Evolutionary conservation across 2,888 invertebrate species (phyloP), one percentile per base, ranked within the genome.

Genomic region (Muschampia plurimacula): DNA sequence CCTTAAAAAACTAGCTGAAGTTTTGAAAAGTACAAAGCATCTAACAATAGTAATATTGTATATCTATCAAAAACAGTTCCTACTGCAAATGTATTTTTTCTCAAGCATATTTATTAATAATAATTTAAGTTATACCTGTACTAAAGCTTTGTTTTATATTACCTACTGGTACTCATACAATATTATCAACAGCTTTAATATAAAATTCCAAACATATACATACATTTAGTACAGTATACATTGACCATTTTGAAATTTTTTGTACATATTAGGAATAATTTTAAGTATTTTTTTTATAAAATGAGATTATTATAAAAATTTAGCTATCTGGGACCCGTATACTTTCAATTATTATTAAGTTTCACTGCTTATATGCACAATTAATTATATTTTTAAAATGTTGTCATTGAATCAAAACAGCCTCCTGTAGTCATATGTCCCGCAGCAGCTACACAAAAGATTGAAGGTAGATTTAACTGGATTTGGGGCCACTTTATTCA

Each of bases 31-130:
- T 72, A 72, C 41, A 62, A 72, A 67, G 72, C 52, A 67, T 39
- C 62, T 60, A 13, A n/a, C 49, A 60, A 32, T 52, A 60, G 62
- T 66, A 67, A 67, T 52, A 52, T 66, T 71, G 66, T 71, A 71
- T 65, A 71, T 67, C 60, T 72, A 72, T 72, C 59, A 72, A 67
- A 70, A 64, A 67, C 65, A 22, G 46, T 44, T 46, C 28, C 46
- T 57, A 28, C 55, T 57, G 22, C 55, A 57, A 57, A 15, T 15
- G 15, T 60, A 57, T 28, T 57, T 57, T 12, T 57, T 57, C 10
- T 57, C 10, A 57, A 57, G 55, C 55, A 28, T 28, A 57, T 28
- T 36, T 28, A 22, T 57, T 28, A 52, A 15, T 52, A 52, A 15
- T 52, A 52, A 44, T 44, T 44, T 13, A 32, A 15, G 62, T 13